Base-by-base conservation (phyloP, 2,113 vertebrate species). In the Mustela lutreola region DNA sequence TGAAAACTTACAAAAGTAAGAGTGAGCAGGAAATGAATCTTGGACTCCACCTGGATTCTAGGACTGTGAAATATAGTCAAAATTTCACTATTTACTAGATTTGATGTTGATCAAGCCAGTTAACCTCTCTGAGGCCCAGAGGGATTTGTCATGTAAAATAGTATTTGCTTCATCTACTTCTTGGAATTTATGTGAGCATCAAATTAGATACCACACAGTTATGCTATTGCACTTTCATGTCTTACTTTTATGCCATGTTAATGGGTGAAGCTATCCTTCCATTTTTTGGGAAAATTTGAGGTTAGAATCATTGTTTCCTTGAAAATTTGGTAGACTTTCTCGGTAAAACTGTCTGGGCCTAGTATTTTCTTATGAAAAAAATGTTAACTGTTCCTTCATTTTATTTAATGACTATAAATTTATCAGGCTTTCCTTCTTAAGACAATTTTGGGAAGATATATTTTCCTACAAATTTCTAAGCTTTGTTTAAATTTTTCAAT, bases 121-220 rank as follows among this genome's bases (percentile, higher is more conserved):
- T 42, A 63, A 12, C 22, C n/a, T 53, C 14, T 28, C 10, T 63
- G 31, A 96, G 83, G 48, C 21, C 67, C 36, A 12, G 11, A 63
- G 26, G 10, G 11, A 70, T 75, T 82, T n/a, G 71, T 73, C 24
- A 33, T 26, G 16, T 53, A 53, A 94, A 94, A 58, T 0, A 76
- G 48, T 16, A 79, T 18, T 65, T 71, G 28, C 10, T 75, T 91
- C 63, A 78, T 11, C 71, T 81, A 22, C 2, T 19, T 94, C 18
- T 45, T 33, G 28, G 42, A 50, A 58, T 60, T 75, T 73, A 60
- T 70, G 4, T 50, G 31, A 81, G 15, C 4, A 85, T 60, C 65
- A 92, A 87, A 56, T 95, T 76, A 42, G 78, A 45, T 36, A 94
- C 93, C 78, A 92, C 28, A 96, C 81, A 93, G 97, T 89, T 79